Evolutionary conservation across 2,888 invertebrate genomes (phyloP).

Genomic region (Euplexia lucipara): DNA sequence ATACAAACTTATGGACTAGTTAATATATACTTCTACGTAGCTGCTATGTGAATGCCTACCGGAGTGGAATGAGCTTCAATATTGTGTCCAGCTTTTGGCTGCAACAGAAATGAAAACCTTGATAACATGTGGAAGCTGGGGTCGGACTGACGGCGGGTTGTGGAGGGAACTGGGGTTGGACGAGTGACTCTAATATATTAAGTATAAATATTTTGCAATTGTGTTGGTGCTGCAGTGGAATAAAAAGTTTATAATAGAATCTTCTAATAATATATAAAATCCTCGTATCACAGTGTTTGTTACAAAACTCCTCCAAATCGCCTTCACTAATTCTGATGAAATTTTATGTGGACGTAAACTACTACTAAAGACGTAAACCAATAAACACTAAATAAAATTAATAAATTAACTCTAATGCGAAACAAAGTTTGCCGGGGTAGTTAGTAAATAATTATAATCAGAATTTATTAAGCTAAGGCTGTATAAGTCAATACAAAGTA

Average conservation of each 20-base stretch:
- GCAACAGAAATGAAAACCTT: conserved; percentile 74
- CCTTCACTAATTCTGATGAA: no score
- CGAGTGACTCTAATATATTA: background rate
- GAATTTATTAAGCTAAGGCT: no score
- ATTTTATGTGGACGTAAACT: no score
- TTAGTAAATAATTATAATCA: no score
- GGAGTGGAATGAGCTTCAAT: conserved; percentile 85
- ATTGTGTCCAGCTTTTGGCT: conserved; percentile 97
- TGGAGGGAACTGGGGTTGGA: background rate
- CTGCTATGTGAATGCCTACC: conserved; percentile 80
- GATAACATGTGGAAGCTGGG: conserved; percentile 51
- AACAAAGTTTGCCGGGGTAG: no score
- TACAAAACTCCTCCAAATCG: no score
- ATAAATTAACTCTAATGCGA: no score
- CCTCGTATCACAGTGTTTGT: no score
- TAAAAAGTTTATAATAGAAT: background rate
- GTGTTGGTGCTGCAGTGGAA: background rate
- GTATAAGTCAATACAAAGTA: no score
- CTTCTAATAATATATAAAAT: no score
- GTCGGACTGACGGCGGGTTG: conserved; percentile 24
- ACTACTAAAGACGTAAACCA: no score
- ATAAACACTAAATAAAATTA: no score
- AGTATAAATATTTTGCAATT: background rate
- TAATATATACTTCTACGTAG: conserved; percentile 74
- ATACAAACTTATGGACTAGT: conserved; percentile 75